Base-by-base conservation (phyloP, 1,140 invertebrate genomes). In the Pachyrhynchus sulphureomaculatus region DNA sequence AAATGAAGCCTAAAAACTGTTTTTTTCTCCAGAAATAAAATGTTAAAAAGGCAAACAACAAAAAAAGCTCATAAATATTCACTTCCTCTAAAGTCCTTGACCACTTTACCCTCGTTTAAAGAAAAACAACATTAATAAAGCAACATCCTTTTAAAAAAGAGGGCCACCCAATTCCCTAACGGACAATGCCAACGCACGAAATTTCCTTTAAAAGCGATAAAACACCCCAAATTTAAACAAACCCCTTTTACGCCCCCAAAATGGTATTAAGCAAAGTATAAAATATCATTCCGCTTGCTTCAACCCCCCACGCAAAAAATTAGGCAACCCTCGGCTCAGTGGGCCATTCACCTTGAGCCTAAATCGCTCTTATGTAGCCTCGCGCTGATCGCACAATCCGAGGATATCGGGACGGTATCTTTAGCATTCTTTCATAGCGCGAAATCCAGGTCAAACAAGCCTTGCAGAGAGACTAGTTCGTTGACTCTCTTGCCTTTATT, bases 381-480 rank as follows among this genome's bases (percentile, higher is more conserved):
- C 67, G 29, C 17, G 9, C 17, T 20, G 15, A 24, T 39, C 21
- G 9, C 48, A 13, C 59, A n/a, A 10, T 55, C 13, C 12, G 12
- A 24, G n/a, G 33, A 44, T 57, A 44, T 57, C 41, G 39, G 32
- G 9, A 15, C 51, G 26, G 12, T 23, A 17, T 23, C n/a, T 54
- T 41, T 33, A 21, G 20, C n/a, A 8, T 17, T 39, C 36, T 48
- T 48, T n/a, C n/a, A 44, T 15, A 56, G 36, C 26, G 37, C 53
- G 26, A 63, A 71, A 74, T 71, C 62, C 72, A 72, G 73, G 73
- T 75, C 73, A 72, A 26, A 15, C 20, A 17, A 33, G 8, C 32
- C 68, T 63, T 47, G 9, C 23, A 20, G 12, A 39, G 70, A 72
- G 71, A 36, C 66, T 75, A 72, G 73, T 69, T 67, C 72, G 68